Conservation (phyloP, 2,888 invertebrate species). For the Ctena decussata region DNA sequence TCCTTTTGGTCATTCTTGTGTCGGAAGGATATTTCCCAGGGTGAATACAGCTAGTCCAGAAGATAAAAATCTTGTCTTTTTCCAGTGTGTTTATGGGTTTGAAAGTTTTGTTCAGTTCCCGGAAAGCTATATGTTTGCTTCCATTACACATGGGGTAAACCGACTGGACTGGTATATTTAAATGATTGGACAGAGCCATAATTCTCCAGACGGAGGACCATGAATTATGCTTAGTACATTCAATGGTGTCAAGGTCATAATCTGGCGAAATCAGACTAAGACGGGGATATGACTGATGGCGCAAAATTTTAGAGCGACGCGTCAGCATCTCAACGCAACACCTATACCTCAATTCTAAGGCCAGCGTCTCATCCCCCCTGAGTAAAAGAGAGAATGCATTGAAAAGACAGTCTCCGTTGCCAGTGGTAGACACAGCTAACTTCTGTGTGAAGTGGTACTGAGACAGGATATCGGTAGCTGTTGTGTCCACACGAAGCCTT, state of each 20-base stretch:
- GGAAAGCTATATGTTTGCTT: not conserved
- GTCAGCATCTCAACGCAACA: constrained; percentile 1
- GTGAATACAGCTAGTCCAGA: constrained; percentile 5
- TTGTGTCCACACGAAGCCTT: not conserved
- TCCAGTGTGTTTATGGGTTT: constrained; percentile 22
- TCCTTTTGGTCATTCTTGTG: not conserved
- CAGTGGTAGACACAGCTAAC: not conserved
- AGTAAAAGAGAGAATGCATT: not conserved
- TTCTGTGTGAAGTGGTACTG: not conserved
- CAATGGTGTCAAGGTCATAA: not conserved
- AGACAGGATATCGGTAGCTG: not conserved
- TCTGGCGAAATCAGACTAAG: constrained; percentile 15
- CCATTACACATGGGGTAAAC: constrained; percentile 25
- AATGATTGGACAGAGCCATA: constrained; percentile 8
- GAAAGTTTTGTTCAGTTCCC: not conserved
- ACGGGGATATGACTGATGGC: not conserved
- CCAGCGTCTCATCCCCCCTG: not conserved
- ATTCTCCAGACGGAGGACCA: constrained; percentile 22
- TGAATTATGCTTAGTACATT: not conserved
- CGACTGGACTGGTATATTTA: not conserved
- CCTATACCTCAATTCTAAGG: not conserved
- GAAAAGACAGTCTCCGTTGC: constrained; percentile 16
- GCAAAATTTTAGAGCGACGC: not conserved
- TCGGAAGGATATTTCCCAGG: not conserved
- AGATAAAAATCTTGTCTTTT: not conserved